Evolutionary conservation across 2,888 invertebrate species (phyloP).

Genomic region (Pterobdella sp.): DNA sequence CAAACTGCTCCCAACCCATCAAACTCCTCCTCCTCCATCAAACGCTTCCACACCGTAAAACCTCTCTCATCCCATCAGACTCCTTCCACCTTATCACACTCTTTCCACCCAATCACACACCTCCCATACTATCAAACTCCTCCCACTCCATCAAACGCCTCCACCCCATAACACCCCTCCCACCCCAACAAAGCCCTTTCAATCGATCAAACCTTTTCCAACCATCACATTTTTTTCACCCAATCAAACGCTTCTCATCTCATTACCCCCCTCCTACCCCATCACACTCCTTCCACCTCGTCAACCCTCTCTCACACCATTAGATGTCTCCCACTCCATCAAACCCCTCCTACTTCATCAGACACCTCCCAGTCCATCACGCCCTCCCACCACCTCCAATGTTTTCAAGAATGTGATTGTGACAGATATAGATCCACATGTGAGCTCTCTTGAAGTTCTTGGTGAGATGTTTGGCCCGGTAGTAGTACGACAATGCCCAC

Average conservation of each 20-base stretch:
- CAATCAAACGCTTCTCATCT: background rate
- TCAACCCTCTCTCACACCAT: too few species aligned
- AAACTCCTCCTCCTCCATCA: background rate
- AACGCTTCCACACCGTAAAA: background rate
- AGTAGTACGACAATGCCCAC: constrained; percentile 77
- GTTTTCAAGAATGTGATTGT: constrained; percentile 81
- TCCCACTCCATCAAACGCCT: too few species aligned
- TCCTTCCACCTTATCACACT: too few species aligned
- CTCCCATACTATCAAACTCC: too few species aligned
- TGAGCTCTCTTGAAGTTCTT: constrained; percentile 66
- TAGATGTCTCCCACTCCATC: background rate
- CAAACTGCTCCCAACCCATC: background rate
- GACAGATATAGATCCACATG: constrained; percentile 75
- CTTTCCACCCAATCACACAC: background rate
- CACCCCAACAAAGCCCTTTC: background rate
- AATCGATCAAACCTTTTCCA: background rate
- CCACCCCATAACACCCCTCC: background rate
- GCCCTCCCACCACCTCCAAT: constrained; percentile 56
- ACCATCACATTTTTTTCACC: background rate
- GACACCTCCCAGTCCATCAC: background rate
- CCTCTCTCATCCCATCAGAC: too few species aligned
- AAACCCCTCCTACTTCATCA: background rate
- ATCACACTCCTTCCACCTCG: background rate
- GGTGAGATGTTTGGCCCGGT: constrained; percentile 69
- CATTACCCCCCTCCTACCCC: background rate